Percentiles rank a stretch among this genome's conserved stretches.
These are phyloP conservation scores for Octopus sinensis DNA, from an alignment of 1,140 invertebrate species.

Conservation along the genomic window DNA sequence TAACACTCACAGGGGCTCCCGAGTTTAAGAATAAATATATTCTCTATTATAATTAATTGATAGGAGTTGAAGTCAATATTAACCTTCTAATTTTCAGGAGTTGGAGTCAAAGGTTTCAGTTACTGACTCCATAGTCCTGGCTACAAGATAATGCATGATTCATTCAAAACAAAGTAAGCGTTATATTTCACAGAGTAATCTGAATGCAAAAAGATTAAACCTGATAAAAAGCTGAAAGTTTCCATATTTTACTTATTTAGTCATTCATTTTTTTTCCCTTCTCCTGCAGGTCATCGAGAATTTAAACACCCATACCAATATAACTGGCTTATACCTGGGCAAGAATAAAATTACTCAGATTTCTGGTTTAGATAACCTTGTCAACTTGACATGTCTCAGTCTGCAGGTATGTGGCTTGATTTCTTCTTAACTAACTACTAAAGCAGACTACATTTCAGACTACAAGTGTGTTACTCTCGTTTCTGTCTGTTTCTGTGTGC, in stretches of 20 bases:
- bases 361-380: conserved; percentile 77
- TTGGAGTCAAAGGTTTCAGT: no score
- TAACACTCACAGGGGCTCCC: no score
- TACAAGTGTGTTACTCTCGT: not conserved
- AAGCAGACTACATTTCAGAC: not conserved
- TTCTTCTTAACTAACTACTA: not conserved
- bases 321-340: conserved; percentile 68
- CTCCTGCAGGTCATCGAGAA: conserved; percentile 52
- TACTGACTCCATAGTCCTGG: no score
- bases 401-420: conserved; percentile 65
- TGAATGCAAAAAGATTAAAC: not conserved
- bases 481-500: not conserved
- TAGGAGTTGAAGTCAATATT: no score
- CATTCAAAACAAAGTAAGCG: no score
- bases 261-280: conserved; percentile 18
- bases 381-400: conserved; percentile 78
- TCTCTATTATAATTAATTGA: no score
- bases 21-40: no score
- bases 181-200: not conserved
- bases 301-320: conserved; percentile 44
- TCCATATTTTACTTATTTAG: conserved; percentile 8
- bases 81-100: no score
- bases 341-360: conserved; percentile 96
- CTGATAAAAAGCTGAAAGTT: no score
- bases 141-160: no score